Base-by-base conservation (phyloP, 2,797 vertebrate species). In the Lepus oiostolus region DNA sequence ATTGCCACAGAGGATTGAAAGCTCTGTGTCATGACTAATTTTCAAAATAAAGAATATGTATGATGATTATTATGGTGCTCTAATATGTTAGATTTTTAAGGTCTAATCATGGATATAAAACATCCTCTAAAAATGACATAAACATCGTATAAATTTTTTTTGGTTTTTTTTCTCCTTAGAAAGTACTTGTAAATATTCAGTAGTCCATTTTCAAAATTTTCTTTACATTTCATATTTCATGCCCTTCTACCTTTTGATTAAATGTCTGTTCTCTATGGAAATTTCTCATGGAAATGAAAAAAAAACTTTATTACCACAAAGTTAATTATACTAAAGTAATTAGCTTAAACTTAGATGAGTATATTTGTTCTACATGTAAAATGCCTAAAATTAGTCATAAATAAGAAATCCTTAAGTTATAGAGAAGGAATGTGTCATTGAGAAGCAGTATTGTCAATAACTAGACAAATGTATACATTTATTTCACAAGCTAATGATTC, bases 171-270 rank as follows among this genome's bases (percentile, higher is more conserved):
- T 42, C 42, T 42, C 42, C 7, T 42, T 42, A 42, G 42, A 42
- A 42, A 42, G 24, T 63, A 81, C 35, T 91, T 62, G 86, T 68
- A 79, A 54, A 32, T 85, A 65, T 72, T 86, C 30, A 70, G 0
- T 14, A 87, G 0, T 8, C 7, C 5, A 42, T 50, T 94, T 95
- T 79, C 11, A 87, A 90, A 74, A 84, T 94, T 58, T 87, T 85
- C 79, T 58, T 83, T 60, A 0, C 38, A 74, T 54, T 80, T 90
- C 32, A 26, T 38, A 42, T 8, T 79, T 90, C 93, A 54, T 0
- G 22, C 30, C 19, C 16, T 70, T 42, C 92, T 14, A 63, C 86
- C 13, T 42, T 82, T 70, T 84, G 62, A 77, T 68, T 50, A 26
- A 58, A 52, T 81, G 6, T 77, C 14, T 91, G 54, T 87, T 77